These are phyloP conservation scores for Cyclargus thomasi DNA, from an alignment of 1,140 invertebrate genomes.

Conservation along the genomic window DNA sequence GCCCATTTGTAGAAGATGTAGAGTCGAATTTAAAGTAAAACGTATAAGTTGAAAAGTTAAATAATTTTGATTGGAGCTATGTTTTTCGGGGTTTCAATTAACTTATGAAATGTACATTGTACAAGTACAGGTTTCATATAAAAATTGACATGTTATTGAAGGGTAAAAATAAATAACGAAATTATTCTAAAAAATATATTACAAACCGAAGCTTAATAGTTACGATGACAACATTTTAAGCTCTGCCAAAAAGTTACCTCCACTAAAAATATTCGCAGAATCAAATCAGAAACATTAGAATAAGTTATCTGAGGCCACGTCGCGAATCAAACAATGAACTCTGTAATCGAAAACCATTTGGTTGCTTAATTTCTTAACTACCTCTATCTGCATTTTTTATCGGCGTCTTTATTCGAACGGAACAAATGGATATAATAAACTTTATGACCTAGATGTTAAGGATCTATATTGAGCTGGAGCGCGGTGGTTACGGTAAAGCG, in stretches of 20 bases:
- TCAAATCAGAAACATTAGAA: constrained; percentile 19
- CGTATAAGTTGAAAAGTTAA: too few species aligned
- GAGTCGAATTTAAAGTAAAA: too few species aligned
- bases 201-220: not conserved
- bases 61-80: too few species aligned
- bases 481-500: constrained; percentile 29
- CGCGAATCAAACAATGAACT: constrained; percentile 69
- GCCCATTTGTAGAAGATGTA: too few species aligned
- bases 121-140: too few species aligned
- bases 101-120: too few species aligned
- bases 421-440: constrained; percentile 37
- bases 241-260: not conserved
- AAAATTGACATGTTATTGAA: too few species aligned
- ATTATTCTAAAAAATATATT: too few species aligned
- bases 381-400: constrained; percentile 63
- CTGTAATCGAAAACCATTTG: constrained; percentile 67
- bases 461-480: constrained; percentile 27
- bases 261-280: not conserved
- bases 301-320: constrained; percentile 38
- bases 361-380: constrained; percentile 68
- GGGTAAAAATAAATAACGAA: too few species aligned
- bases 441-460: constrained; percentile 36
- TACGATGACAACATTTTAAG: not conserved
- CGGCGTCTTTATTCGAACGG: constrained; percentile 62
- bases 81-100: too few species aligned